Evolutionary conservation across 1,140 invertebrate genomes (phyloP).

Genomic region (Drosophila teissieri): DNA sequence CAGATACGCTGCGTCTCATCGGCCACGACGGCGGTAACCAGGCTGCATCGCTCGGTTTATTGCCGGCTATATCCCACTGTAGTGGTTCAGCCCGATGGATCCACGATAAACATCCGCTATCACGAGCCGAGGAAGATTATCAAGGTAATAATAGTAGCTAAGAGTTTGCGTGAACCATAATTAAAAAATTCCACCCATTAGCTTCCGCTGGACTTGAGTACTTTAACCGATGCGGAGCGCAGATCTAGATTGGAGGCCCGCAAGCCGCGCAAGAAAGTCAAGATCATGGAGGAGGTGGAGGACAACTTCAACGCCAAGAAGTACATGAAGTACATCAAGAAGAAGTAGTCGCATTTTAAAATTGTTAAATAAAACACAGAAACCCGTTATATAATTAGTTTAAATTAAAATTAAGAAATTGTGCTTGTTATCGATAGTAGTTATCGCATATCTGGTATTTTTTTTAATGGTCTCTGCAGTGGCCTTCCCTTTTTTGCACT

Average conservation of each 20-base stretch:
- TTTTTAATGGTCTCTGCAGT: too few relatives aligned
- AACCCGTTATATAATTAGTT: slow-evolving; percentile 36
- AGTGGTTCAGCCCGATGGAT: slow-evolving; percentile 93
- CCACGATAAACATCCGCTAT: slow-evolving; percentile 92
- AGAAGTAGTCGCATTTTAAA: slow-evolving; percentile 65
- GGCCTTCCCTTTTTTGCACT: background rate
- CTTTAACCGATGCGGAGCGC: slow-evolving; percentile 89
- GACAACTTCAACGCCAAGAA: slow-evolving; percentile 91
- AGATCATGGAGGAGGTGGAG: slow-evolving; percentile 90
- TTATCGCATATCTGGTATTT: background rate
- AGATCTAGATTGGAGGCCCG: slow-evolving; percentile 88
- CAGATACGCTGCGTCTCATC: slow-evolving; percentile 71
- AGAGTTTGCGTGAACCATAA: background rate
- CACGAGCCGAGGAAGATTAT: slow-evolving; percentile 93
- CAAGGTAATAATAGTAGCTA: slow-evolving; percentile 86
- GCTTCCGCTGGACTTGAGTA: slow-evolving; percentile 91
- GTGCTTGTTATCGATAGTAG: background rate
- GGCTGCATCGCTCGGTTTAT: slow-evolving; percentile 89
- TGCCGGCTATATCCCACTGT: slow-evolving; percentile 90
- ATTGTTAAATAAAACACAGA: slow-evolving; percentile 35
- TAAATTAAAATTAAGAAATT: background rate
- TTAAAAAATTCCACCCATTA: slow-evolving; percentile 83
- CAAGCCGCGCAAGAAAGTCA: slow-evolving; percentile 90
- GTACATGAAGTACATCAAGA: slow-evolving; percentile 91
- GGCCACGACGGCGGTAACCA: slow-evolving; percentile 88